These are phyloP conservation scores for Aphis gossypii DNA, from an alignment of 1,140 invertebrate genomes.

Conservation along the genomic window DNA sequence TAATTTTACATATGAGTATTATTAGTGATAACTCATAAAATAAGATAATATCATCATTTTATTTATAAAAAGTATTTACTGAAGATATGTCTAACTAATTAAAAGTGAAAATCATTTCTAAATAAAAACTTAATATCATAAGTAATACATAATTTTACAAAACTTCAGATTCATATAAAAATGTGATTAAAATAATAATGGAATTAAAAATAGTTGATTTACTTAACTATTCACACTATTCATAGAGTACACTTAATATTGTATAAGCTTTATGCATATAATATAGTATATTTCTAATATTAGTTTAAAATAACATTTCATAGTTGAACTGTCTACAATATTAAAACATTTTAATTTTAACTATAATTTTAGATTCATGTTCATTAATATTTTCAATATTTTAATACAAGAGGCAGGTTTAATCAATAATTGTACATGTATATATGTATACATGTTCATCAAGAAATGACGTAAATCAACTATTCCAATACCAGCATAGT, in stretches of 20 bases:
- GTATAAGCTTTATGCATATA: no score
- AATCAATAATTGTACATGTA: neutral
- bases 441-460: neutral
- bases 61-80: neutral
- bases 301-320: neutral
- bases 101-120: neutral
- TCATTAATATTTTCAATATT: neutral
- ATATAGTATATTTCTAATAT: neutral
- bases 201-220: no score
- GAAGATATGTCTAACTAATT: neutral
- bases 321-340: neutral
- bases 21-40: neutral
- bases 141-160: neutral
- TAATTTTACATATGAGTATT: neutral
- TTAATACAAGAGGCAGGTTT: neutral
- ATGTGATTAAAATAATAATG: no score
- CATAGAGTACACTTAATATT: no score
- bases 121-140: neutral
- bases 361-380: neutral
- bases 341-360: neutral
- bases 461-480: neutral
- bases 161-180: neutral
- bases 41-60: neutral
- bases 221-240: no score
- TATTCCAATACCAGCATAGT: neutral